A percentile compares a stretch with the other conserved stretches of the same genome.
Evolutionary conservation across 2,113 vertebrate species (phyloP).

Genomic region (Odobenus rosmarus): DNA sequence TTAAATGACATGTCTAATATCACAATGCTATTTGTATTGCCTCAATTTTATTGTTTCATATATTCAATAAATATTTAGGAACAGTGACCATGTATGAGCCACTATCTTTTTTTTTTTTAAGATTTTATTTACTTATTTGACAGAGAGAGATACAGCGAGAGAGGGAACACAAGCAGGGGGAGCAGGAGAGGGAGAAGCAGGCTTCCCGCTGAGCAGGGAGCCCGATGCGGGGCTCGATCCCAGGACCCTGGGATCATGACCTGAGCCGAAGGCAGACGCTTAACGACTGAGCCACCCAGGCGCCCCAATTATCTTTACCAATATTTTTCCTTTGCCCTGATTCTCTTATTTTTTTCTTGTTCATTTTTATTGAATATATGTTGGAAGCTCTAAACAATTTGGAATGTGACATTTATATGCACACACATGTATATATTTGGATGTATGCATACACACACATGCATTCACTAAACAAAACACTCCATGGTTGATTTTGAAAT

Average conservation of each 20-base stretch:
- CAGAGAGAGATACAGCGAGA: too few relatives aligned
- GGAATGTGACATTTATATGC: background rate
- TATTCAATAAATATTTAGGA: background rate
- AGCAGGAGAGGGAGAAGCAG: too few relatives aligned
- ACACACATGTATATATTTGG: background rate
- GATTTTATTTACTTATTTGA: too few relatives aligned
- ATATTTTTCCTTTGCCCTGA: background rate
- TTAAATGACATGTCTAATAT: background rate
- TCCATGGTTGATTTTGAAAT: background rate
- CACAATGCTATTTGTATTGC: background rate
- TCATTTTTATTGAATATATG: background rate
- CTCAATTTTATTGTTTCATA: background rate
- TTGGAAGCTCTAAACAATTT: background rate
- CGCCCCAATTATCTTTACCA: background rate
- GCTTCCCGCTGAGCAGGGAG: too few relatives aligned
- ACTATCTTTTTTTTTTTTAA: background rate
- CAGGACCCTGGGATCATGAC: too few relatives aligned
- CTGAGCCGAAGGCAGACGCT: too few relatives aligned
- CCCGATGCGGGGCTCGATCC: too few relatives aligned
- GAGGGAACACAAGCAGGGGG: too few relatives aligned
- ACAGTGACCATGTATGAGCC: background rate
- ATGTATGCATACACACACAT: background rate
- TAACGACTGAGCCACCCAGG: too few relatives aligned
- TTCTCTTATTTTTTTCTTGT: background rate
- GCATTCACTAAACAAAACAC: background rate